Base-by-base conservation (phyloP, 2,888 invertebrate genomes). In the Junonia oenone region DNA sequence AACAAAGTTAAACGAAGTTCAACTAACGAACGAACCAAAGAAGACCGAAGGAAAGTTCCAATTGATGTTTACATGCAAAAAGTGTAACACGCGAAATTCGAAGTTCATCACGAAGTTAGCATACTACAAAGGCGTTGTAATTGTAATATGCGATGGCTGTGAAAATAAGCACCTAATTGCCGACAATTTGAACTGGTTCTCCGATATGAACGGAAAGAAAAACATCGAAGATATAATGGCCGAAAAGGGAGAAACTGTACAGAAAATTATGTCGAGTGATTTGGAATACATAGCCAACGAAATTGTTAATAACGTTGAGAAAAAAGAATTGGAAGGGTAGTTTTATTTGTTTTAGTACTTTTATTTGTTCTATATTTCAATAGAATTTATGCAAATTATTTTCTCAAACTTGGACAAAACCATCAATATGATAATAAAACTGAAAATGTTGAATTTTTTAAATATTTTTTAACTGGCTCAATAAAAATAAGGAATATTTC, bases 131-230 rank as follows among this genome's bases (percentile, higher is more conserved):
- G 98, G 99, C 11, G 95, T 99, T 9, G 97, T 99, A 0, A 96
- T 99, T 63, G 96, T 98, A 0, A 94, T 92, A 51, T 99, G 99
- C 78, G 93, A 93, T 51, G 95, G 95, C 0, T 99, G 99, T 75
- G 83, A 92, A 45, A 98, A 96, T 75, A 94, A 96, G 77, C 99
- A 99, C 83, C 90, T 99, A 19, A 98, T 99, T 64, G 99, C 99
- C 0, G 99, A 99, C 76, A 98, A 99, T 82, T 90, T 99, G 1
- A 96, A 96, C 62, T 99, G 99, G 99, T 99, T 99, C 76, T 90
- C 93, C 0, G 95, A 97, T 73, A 86, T 95, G 72, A 88, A 93
- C 69, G 93, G 93, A 0, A 94, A 93, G 70, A 92, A 92, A 62
- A 99, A 99, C 73, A 96, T 99, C 67, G 98, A 99, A 89, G 95